These are phyloP conservation scores for Gari tellinella DNA, from an alignment of 2,888 invertebrate genomes.

Conservation along the genomic window DNA sequence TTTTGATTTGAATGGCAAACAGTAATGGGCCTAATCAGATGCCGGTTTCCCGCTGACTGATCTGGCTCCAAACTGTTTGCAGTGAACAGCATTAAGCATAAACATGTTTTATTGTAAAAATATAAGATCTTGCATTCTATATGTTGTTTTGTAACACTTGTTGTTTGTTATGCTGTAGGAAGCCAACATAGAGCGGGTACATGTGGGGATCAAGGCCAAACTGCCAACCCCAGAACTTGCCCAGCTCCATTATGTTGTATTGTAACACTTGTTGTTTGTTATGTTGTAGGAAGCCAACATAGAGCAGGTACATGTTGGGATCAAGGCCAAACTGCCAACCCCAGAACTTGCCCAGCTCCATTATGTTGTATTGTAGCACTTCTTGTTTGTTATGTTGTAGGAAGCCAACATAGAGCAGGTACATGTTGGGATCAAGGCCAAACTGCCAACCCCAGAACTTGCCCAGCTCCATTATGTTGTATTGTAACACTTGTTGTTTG, in stretches of 20 bases:
- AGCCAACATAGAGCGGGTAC: slow-evolving; percentile 79
- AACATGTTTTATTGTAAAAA: too few relatives aligned
- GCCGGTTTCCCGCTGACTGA: too few relatives aligned
- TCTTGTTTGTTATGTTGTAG: slow-evolving; percentile 63
- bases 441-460: slow-evolving; percentile 82
- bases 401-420: slow-evolving; percentile 81
- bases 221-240: slow-evolving; percentile 83
- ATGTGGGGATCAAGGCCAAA: slow-evolving; percentile 82
- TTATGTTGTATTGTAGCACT: too few relatives aligned
- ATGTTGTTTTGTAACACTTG: too few relatives aligned
- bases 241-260: too few relatives aligned
- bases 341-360: slow-evolving; percentile 83
- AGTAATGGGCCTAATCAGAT: too few relatives aligned
- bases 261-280: too few relatives aligned
- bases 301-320: slow-evolving; percentile 79
- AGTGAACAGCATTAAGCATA: too few relatives aligned
- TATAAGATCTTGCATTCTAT: too few relatives aligned
- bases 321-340: slow-evolving; percentile 82
- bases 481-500: too few relatives aligned
- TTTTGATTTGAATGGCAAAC: too few relatives aligned
- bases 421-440: slow-evolving; percentile 81
- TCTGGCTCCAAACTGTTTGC: too few relatives aligned
- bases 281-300: slow-evolving; percentile 78
- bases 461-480: slow-evolving; percentile 82
- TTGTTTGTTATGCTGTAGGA: slow-evolving; percentile 70